A percentile compares a stretch with the other conserved stretches of the same genome.
Evolutionary conservation across 2,113 vertebrate genomes (phyloP).

Genomic region (Oxygymnocypris stewartii): DNA sequence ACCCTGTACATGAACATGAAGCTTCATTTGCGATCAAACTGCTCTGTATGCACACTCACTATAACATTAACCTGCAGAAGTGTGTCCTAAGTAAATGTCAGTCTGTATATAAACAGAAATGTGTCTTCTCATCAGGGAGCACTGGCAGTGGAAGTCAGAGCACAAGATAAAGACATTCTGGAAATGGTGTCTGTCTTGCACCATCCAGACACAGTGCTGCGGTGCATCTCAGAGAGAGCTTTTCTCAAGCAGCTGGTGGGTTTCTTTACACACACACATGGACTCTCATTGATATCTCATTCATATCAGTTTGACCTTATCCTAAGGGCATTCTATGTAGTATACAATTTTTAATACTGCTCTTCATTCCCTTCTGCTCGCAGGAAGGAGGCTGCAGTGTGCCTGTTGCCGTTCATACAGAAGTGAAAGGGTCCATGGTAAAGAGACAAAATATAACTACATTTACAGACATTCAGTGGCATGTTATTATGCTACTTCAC

Average conservation of each 20-base stretch:
- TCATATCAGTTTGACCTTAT: background rate
- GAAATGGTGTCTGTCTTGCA: constrained; percentile 88
- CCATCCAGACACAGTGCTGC: constrained; percentile 84
- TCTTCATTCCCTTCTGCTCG: constrained; percentile 36
- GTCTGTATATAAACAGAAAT: background rate
- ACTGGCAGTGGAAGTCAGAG: constrained; percentile 90
- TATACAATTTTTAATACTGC: background rate
- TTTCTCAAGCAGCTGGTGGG: constrained; percentile 89
- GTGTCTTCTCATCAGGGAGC: constrained; percentile 80
- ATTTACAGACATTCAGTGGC: background rate
- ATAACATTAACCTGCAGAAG: background rate
- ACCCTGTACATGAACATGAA: background rate
- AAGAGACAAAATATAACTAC: constrained; percentile 6
- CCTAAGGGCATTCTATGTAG: background rate
- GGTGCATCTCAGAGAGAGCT: constrained; percentile 94
- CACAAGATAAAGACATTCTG: constrained; percentile 86
- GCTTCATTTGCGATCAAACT: background rate
- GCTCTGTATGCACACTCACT: background rate
- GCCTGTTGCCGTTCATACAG: constrained; percentile 82
- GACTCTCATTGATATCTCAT: background rate
- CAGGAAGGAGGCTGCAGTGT: constrained; percentile 90
- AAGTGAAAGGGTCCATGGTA: constrained; percentile 80
- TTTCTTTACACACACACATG: constrained; percentile 14
- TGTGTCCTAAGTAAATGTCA: background rate
- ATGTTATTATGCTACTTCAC: background rate